A percentile compares a stretch with the other conserved stretches of the same genome.
Conservation (phyloP, 2,797 vertebrate species). For the Xyrichtys novacula region DNA sequence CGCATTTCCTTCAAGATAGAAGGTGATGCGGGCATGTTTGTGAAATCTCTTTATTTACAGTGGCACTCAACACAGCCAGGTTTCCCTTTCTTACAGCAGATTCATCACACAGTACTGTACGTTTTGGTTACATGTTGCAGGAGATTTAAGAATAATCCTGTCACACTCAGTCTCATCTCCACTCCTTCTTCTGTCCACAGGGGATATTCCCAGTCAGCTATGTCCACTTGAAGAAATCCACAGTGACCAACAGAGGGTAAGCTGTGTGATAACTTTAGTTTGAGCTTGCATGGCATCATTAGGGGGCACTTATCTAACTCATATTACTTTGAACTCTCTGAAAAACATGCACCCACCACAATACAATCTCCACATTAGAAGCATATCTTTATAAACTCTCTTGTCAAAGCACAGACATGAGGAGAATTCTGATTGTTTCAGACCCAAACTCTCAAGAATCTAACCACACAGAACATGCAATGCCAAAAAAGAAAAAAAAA, state of each 20-base stretch:
- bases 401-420: neutral
- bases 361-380: neutral
- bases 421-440: neutral
- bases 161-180: conserved; percentile 51
- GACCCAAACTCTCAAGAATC: neutral
- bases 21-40: conserved; percentile 13
- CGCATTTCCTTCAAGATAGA: conserved; percentile 15
- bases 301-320: conserved; percentile 1
- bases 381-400: neutral
- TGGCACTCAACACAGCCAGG: conserved; percentile 2
- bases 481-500: no score
- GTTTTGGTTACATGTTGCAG: conserved; percentile 23
- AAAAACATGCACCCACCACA: neutral
- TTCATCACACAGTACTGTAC: conserved; percentile 18
- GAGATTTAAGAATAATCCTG: conserved; percentile 39
- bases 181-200: conserved; percentile 83
- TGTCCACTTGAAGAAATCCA: conserved; percentile 97
- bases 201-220: conserved; percentile 98
- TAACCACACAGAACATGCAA: neutral
- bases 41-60: neutral
- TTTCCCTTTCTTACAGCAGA: conserved; percentile 3
- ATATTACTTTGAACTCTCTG: conserved; percentile 6
- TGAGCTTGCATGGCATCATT: conserved; percentile 29
- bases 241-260: conserved; percentile 97
- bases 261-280: conserved; percentile 42